Base-by-base conservation (phyloP, 1,140 invertebrate species). In the Leptonema lineaticorne region DNA sequence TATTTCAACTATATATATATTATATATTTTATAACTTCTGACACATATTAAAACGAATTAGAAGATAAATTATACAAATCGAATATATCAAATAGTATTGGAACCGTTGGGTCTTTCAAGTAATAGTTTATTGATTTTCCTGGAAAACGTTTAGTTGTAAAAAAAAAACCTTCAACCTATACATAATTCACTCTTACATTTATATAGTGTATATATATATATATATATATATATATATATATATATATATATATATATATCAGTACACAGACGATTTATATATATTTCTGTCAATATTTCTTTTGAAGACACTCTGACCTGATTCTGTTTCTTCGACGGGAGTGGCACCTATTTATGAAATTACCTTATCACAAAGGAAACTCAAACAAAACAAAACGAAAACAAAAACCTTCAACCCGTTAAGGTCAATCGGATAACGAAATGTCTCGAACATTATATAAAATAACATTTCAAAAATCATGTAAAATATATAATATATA, bases 261-360 rank as follows among this genome's bases (percentile, higher is more conserved):
- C n/a, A n/a, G n/a, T n/a, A n/a, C n/a, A n/a, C n/a, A n/a, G n/a
- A n/a, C n/a, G n/a, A n/a, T n/a, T n/a, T n/a, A n/a, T n/a, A n/a
- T n/a, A 33, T 11, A 33, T 1, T 24, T 11, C 24, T 53, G 50
- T 53, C 50, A 53, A 53, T 53, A 53, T 53, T 53, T 53, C 50
- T 53, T 53, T 26, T 24, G 22, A 53, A 53, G 50, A 53, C 50
- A 53, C 50, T 53, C 22, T 53, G 50, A 53, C 50, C 50, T 24
- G 50, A 53, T 53, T 53, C n/a, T 24, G 11, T 41, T 41, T 41
- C 37, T 14, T 16, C 37, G 16, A 41, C 37, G 37, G 50, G 50
- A 53, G 50, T 53, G 50, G 50, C 50, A 41, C 37, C 37, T 16
- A 41, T 41, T 24, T 53, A 53, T 53, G 50, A 22, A 53, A 26